These are phyloP conservation scores for Antechinus flavipes DNA, from an alignment of 2,113 vertebrate species.

Conservation along the genomic window DNA sequence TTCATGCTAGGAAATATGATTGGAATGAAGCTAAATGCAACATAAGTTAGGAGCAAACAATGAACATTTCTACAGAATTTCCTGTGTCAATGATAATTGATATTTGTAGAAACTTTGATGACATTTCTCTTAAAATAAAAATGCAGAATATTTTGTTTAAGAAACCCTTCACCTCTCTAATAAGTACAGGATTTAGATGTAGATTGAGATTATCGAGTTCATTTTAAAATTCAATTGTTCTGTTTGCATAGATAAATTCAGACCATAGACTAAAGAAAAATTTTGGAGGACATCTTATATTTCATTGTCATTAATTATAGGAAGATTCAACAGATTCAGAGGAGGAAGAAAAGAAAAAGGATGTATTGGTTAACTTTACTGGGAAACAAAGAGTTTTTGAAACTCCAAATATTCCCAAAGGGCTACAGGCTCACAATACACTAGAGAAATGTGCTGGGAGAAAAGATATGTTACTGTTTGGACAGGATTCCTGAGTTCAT, in stretches of 20 bases:
- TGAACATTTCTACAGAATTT: conserved; percentile 56
- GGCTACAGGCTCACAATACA: too few species aligned
- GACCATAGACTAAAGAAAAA: background rate
- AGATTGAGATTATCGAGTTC: background rate
- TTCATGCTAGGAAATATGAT: background rate
- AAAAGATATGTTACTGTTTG: too few species aligned
- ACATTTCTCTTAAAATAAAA: conserved; percentile 54
- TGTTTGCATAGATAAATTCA: background rate
- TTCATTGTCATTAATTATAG: too few species aligned
- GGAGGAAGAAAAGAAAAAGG: too few species aligned
- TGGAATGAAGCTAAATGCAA: conserved; percentile 13
- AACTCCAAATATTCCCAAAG: too few species aligned
- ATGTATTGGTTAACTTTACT: too few species aligned
- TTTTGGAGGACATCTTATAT: background rate
- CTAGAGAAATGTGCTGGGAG: too few species aligned
- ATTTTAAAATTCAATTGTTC: background rate
- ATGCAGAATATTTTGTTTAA: conserved; percentile 57
- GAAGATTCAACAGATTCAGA: too few species aligned
- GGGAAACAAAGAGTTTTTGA: too few species aligned
- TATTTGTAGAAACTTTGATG: conserved; percentile 57
- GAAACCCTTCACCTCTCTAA: background rate
- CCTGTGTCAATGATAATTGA: conserved; percentile 76
- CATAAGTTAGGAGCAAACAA: conserved; percentile 25
- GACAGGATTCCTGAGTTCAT: too few species aligned
- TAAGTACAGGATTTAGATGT: background rate